Conservation (phyloP, 2,113 vertebrate genomes). For the Sula dactylatra region DNA sequence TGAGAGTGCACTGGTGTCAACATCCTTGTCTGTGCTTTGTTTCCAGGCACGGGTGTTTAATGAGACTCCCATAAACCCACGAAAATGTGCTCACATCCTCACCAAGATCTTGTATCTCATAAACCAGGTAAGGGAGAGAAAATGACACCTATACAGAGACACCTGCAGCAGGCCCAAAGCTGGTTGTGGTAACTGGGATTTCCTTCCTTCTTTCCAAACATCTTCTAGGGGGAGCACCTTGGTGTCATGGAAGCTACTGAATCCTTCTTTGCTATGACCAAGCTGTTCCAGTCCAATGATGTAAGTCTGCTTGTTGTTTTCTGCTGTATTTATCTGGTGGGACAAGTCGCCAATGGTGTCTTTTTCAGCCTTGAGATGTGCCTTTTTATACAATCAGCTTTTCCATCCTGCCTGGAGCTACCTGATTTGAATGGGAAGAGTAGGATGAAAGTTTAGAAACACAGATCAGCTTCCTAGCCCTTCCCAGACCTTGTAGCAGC, state of each 20-base stretch:
- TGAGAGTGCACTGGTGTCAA: not conserved
- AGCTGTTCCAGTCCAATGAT: slow-evolving; percentile 96
- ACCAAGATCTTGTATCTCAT: slow-evolving; percentile 98
- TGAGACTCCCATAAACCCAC: slow-evolving; percentile 86
- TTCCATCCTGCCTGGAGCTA: not conserved
- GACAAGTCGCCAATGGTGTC: not conserved
- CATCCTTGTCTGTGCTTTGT: not conserved
- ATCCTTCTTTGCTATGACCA: slow-evolving; percentile 98
- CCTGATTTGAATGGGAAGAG: not conserved
- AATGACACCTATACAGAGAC: not conserved
- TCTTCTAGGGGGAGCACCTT: slow-evolving; percentile 89
- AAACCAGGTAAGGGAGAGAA: slow-evolving; percentile 87
- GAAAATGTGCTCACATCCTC: slow-evolving; percentile 97
- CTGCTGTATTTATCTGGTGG: not conserved
- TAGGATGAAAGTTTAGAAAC: not conserved
- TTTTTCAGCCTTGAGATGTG: not conserved
- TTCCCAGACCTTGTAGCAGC: not conserved
- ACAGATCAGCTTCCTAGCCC: not conserved
- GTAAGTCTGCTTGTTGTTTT: slow-evolving; percentile 73
- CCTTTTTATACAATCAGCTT: not conserved
- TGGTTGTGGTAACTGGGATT: not conserved
- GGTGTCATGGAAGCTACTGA: slow-evolving; percentile 96
- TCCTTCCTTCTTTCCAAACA: not conserved
- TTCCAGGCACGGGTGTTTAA: slow-evolving; percentile 82
- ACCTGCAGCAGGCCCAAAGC: not conserved